phyloP scores from a whole-genome alignment of 2,797 vertebrate genomes.

The Tragopan temminckii region DNA sequence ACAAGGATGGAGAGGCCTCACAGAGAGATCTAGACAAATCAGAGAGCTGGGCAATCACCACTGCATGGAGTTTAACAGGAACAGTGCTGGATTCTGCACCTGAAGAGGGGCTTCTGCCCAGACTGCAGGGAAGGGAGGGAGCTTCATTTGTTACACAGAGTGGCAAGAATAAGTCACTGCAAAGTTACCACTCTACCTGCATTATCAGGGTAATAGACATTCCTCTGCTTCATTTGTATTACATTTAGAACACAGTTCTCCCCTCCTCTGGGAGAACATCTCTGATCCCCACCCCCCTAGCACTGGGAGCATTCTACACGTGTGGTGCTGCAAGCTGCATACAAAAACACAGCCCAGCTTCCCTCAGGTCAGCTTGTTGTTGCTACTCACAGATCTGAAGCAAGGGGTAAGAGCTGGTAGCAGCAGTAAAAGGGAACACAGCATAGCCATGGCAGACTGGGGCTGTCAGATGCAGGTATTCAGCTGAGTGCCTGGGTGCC shows the following conservation, averaged over 20 bases:
- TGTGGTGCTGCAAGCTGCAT: neutral
- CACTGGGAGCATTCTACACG: neutral
- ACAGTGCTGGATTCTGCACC: neutral
- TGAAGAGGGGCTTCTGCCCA: neutral
- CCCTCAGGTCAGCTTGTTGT: accelerated
- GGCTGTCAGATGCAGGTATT: neutral
- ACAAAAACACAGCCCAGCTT: neutral
- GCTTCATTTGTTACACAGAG: neutral
- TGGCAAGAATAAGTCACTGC: neutral
- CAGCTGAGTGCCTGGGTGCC: neutral
- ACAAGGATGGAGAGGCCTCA: neutral
- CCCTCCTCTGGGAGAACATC: neutral
- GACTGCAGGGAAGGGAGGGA: neutral
- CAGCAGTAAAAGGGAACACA: neutral
- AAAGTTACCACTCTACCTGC: neutral
- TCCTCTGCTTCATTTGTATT: neutral
- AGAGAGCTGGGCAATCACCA: neutral
- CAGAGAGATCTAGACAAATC: neutral
- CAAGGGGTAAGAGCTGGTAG: neutral
- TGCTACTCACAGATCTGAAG: neutral
- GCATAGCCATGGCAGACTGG: neutral
- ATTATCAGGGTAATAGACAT: accelerated
- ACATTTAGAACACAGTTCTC: neutral
- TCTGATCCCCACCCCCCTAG: neutral
- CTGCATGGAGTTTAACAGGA: neutral